Evolutionary conservation across 2,797 vertebrate genomes (phyloP), one percentile per base, ranked within the genome.

Genomic region (Eidolon dupreanum): DNA sequence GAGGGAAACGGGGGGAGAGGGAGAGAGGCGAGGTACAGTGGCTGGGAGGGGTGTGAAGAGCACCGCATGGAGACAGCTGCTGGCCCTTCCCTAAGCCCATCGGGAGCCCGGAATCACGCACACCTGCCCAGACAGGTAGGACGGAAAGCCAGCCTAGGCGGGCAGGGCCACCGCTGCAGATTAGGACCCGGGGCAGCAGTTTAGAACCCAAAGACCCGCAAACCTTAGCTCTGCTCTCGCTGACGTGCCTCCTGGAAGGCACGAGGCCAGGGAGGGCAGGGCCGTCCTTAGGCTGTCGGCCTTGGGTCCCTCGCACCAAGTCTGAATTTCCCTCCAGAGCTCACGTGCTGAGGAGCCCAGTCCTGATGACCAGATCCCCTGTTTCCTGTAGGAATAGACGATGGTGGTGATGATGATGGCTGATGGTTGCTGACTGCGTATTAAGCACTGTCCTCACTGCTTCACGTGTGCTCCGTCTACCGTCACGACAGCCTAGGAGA

Each of bases 341-440:
- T 10, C 33, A 9, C 1, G 16, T 28, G 59, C 78, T 46, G 6
- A 2, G 26, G 51, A 49, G 11, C 31, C 59, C 10, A 17, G 6
- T 1, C 15, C 31, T 6, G 16, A 59, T 20, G 1, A 6, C 31
- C 66, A 57, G 73, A 13, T 15, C 7, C 63, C 41, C 70, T 6
- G 0, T 41, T 51, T 87, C 55, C 63, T 70, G 0, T 7, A n/a
- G 3, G 26, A 63, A 36, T 1, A 43, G 57, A n/a, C 2, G 43
- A 33, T 13, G 4, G 6, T 17, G 5, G 2, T 2, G 12, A 3
- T 24, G 59, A 16, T 1, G 15, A 22, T 0, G 9, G n/a, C n/a
- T 3, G 19, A 20, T 6, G 0, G 20, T 12, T 43, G 8, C 19
- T n/a, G 22, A 0, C 57, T 12, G 38, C 1, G 15, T 17, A 19